phyloP scores from a whole-genome alignment of 1,140 invertebrate species.

The Macrocentrus cingulum region DNA sequence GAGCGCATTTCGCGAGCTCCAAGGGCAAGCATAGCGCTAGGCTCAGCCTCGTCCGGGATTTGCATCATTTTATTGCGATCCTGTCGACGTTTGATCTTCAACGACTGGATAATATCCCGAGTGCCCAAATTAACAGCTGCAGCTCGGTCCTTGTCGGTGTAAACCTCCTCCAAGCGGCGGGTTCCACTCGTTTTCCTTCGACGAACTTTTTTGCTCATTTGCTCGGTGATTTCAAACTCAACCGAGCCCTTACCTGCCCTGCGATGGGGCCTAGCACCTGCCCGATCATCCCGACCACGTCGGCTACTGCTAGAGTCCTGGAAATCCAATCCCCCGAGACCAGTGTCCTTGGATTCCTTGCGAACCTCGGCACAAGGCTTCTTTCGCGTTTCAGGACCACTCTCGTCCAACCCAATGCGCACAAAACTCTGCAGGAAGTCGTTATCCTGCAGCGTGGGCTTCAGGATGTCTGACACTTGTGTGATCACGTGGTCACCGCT shows the following conservation, averaged over 20 bases:
- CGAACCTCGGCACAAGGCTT: conserved; percentile 11
- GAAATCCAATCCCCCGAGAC: conserved; percentile 19
- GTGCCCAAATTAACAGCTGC: conserved; percentile 83
- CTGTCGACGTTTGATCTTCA: conserved; percentile 77
- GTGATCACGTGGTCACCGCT: conserved; percentile 26
- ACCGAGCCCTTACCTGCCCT: conserved; percentile 30
- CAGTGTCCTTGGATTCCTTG: conserved; percentile 27
- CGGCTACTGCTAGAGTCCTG: conserved; percentile 25
- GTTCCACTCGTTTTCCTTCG: conserved; percentile 45
- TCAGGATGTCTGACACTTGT: conserved; percentile 47
- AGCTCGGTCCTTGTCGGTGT: conserved; percentile 87
- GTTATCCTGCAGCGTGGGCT: conserved; percentile 61
- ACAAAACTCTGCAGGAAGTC: conserved; percentile 77
- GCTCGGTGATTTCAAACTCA: conserved; percentile 55
- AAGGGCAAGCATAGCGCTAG: conserved; percentile 71
- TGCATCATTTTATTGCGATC: conserved; percentile 73
- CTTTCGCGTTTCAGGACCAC: conserved; percentile 31
- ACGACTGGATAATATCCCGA: conserved; percentile 80
- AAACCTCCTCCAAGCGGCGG: conserved; percentile 70
- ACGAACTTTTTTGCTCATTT: conserved; percentile 58
- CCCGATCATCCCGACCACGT: conserved; percentile 18
- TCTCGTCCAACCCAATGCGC: conserved; percentile 61
- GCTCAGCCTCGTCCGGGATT: conserved; percentile 78
- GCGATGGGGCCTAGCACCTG: conserved; percentile 42
- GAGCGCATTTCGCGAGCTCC: conserved; percentile 73